These are phyloP conservation scores for Leistus spinibarbis DNA, from an alignment of 2,888 invertebrate genomes.

Conservation along the genomic window DNA sequence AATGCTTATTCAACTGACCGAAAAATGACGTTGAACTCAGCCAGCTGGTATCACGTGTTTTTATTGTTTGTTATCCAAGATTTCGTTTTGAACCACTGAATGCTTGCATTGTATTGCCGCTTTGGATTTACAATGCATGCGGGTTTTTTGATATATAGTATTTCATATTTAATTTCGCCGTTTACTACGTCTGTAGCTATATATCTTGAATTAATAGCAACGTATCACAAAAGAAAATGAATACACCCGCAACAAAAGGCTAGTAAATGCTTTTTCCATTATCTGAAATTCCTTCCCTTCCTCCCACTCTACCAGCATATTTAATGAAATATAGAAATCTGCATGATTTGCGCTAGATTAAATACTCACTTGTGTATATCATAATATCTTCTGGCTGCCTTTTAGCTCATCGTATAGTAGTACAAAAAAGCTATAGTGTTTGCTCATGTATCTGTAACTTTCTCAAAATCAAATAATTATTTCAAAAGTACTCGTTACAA, in stretches of 20 bases:
- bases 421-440: no score
- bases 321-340: not conserved
- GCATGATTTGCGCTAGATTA: conserved; percentile 2
- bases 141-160: conserved; percentile 4
- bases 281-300: conserved; percentile 16
- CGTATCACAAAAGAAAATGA: conserved; percentile 35
- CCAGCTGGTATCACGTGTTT: conserved; percentile 9
- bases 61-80: conserved; percentile 29
- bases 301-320: not conserved
- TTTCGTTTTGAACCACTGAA: not conserved
- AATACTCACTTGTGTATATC: not conserved
- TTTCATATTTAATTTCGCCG: conserved; percentile 36
- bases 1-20: not conserved
- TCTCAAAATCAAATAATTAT: no score
- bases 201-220: conserved; percentile 29
- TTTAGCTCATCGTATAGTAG: no score
- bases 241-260: conserved; percentile 27
- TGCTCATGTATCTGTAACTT: no score
- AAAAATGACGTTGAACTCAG: not conserved
- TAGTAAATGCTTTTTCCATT: conserved; percentile 34
- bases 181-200: conserved; percentile 11
- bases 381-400: not conserved
- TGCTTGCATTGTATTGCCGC: conserved; percentile 1
- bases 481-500: no score
- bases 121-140: conserved; percentile 12